A percentile compares a stretch with the other conserved stretches of the same genome.
These are phyloP conservation scores for Neomonachus schauinslandi DNA, from an alignment of 2,113 vertebrate genomes.

Conservation along the genomic window DNA sequence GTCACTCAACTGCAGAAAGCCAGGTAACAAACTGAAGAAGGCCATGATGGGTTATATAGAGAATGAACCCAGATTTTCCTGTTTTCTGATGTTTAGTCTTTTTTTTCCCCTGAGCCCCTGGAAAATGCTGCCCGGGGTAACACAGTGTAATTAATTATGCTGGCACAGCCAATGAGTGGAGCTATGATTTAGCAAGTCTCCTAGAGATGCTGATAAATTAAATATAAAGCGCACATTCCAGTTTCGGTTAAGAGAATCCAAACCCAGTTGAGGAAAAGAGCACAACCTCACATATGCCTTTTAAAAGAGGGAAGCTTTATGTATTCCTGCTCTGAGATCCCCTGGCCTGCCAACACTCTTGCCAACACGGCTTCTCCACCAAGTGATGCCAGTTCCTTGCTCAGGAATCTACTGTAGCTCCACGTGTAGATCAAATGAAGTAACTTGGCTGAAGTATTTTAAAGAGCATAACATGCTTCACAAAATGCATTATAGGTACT, in stretches of 20 bases:
- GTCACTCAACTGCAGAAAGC: background rate
- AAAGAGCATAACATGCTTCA: background rate
- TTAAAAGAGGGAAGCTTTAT: background rate
- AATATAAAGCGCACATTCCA: constrained; percentile 62
- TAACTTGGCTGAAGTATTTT: background rate
- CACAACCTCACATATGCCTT: background rate
- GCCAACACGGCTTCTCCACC: background rate
- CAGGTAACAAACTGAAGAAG: background rate
- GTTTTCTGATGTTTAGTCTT: constrained; percentile 55
- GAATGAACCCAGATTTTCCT: constrained; percentile 63
- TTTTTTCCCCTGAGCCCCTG: background rate
- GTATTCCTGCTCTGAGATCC: background rate
- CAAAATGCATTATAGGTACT: constrained; percentile 18
- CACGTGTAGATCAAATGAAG: background rate
- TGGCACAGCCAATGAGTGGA: constrained; percentile 60
- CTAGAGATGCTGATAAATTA: constrained; percentile 65
- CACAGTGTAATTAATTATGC: constrained; percentile 72
- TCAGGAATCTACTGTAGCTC: background rate
- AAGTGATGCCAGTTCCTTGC: background rate
- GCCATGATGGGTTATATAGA: background rate
- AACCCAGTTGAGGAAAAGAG: background rate
- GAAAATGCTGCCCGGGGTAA: constrained; percentile 52
- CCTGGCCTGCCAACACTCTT: rapidly evolving
- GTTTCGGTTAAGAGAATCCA: constrained; percentile 54
- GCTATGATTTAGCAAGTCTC: constrained; percentile 66